Evolutionary conservation across 2,888 invertebrate genomes (phyloP), one percentile per base, ranked within the genome.

Genomic region (Axea sp.): DNA sequence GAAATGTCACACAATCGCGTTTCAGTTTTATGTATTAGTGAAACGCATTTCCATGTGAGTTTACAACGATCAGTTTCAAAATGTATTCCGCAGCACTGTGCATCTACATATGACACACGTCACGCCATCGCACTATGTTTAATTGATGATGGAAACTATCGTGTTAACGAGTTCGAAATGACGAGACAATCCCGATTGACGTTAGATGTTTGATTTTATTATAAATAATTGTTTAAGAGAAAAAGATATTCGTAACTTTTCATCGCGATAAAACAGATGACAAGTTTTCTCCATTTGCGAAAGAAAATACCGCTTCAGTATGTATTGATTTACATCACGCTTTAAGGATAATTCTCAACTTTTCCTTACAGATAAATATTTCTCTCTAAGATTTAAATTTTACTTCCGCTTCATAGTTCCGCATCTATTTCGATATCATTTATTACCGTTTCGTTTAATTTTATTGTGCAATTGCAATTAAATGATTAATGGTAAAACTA

Each of bases 21-120:
- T 68, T 59, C 31, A 68, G 47, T 47, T 57, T 65, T 69, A 64
- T 65, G 75, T 78, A 79, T 80, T 77, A 75, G 79, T 76, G 72
- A 73, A 80, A 75, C 79, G 77, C 76, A 76, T 81, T 81, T 79
- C 74, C 77, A 77, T 79, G 77, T 80, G 81, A 79, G 80, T 81
- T 81, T 79, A 81, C 78, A 78, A 76, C 77, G 78, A 82, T 82
- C 80, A 78, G 78, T 75, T 73, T 73, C 39, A 51, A 59, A 67
- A 57, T 47, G 28, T 57, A 59, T 57, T 59, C 43, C 28, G 33
- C 28, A 19, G 28, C 19, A 31, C 33, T 59, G 68, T 59, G 59
- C 43, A 68, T 68, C 43, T 51, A 68, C 51, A 41, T 51, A 67
- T 45, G 65, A 55, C 65, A 65, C 30, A 47, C 65, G 65, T 65